Evolutionary conservation across 1,140 invertebrate genomes (phyloP), one percentile per base, ranked within the genome.

Genomic region (Drosophila erecta): DNA sequence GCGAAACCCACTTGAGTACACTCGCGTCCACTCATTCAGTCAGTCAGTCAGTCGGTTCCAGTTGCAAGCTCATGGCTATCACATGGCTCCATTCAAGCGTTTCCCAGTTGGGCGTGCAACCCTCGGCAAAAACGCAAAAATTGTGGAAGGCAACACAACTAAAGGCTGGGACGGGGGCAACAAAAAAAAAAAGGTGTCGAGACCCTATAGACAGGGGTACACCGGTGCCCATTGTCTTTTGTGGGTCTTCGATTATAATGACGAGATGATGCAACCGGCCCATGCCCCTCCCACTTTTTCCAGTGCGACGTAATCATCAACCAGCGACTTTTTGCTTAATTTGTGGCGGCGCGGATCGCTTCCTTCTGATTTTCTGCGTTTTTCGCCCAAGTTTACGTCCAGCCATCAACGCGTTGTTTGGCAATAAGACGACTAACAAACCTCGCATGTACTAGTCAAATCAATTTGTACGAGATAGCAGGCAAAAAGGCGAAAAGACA

Each of bases 231-330:
- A 77, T 77, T 77, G 75, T 74, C 81, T 83, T 86, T 81, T 86
- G 81, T 76, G 64, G 64, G 74, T 87, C 78, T 86, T 86, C 81
- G 81, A 87, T 86, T 86, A 87, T 85, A 85, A 85, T 86, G 83
- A 81, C 76, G 78, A 67, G 76, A 78, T 65, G 81, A 86, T 86
- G 81, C 72, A 86, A 86, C 74, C 33, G 43, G 30, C 37, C 30
- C 57, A 15, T 11, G 24, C 17, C 20, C 38, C 43, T 5, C 49
- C 49, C 15, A 53, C 17, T 38, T 47, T 43, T 53, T 20, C 62
- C 70, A 62, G n/a, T 47, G 60, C 80, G 65, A 84, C 71, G 71
- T 84, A 84, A 84, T 72, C 71, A 64, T 27, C 54, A 56, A 35
- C 44, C 69, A 65, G 60, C 57, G 47, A 27, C 50, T 70, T 56